Base-by-base conservation (phyloP, 2,888 invertebrate genomes). In the Xanthia togata region DNA sequence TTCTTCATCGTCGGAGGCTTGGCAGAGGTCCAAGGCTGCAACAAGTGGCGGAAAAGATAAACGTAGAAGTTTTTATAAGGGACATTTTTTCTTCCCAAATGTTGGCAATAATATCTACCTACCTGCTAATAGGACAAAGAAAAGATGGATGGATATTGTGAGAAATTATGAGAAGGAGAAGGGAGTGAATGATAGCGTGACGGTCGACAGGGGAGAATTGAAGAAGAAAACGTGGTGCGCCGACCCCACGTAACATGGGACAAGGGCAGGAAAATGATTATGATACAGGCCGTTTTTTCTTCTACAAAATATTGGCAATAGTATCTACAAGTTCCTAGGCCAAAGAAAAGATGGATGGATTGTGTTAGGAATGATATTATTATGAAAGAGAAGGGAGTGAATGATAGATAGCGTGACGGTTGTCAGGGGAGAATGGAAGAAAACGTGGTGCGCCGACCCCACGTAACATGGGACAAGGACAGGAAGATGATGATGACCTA, bases 1-100 rank as follows among this genome's bases (percentile, higher is more conserved):
- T 11, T 57, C 31, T 55, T 38, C 6, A 20, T 14, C 47, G 35
- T 35, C 12, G 0, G 55, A 2, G n/a, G 38, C 35, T 71, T 77
- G 81, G 78, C 70, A 53, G 70, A 44, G 14, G 0, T 60, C 82
- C 81, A 81, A 41, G 44, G 9, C 23, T 0, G 65, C 79, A 80
- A 80, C 82, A 81, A 70, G 79, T 82, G 55, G n/a, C 23, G 3
- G 26, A 17, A 14, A 26, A 17, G 5, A 75, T 57, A 17, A 31
- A 9, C 14, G 26, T 0, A 41, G 3, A 41, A 71, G 12, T 55
- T 53, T 53, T 31, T 71, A 23, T 41, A 26, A 17, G 14, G 14
- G 11, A 4, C 11, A 31, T 6, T 57, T 14, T 62, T 12, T 23
- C 6, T 23, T 62, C 1, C 53, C 12, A 62, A 62, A 62, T 62